Conservation (phyloP, 2,888 invertebrate species). For the Oxytorus armatus region DNA sequence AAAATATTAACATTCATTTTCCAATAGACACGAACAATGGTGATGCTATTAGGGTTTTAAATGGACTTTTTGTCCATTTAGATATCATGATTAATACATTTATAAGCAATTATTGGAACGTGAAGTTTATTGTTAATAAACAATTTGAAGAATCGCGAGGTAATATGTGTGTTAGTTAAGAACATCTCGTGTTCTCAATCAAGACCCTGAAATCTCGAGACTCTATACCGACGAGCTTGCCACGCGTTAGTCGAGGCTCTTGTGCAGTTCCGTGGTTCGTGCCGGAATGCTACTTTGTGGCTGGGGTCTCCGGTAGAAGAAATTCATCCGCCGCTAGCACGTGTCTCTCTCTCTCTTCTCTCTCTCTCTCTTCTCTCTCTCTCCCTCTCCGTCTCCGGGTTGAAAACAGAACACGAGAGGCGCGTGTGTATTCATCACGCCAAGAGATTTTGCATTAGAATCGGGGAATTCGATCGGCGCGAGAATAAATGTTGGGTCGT, state of each 20-base stretch:
- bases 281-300: constrained; percentile 70
- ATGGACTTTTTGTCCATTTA: too few relatives aligned
- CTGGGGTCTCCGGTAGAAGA: constrained; percentile 46
- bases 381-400: constrained; percentile 10
- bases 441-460: constrained; percentile 69
- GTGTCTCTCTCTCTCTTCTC: constrained; percentile 25
- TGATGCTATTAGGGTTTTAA: too few relatives aligned
- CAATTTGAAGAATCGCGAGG: background rate
- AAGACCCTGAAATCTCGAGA: constrained; percentile 36
- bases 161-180: background rate
- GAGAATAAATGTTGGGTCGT: constrained; percentile 59
- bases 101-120: background rate
- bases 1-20: too few relatives aligned
- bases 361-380: constrained; percentile 2
- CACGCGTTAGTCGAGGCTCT: constrained; percentile 60
- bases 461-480: constrained; percentile 69
- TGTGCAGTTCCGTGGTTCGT: constrained; percentile 66
- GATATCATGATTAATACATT: constrained; percentile 4
- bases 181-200: constrained; percentile 28
- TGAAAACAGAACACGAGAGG: constrained; percentile 69
- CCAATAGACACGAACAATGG: too few relatives aligned
- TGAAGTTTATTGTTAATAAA: background rate
- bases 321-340: constrained; percentile 67
- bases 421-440: constrained; percentile 66
- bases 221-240: constrained; percentile 27